A percentile compares a stretch with the other conserved stretches of the same genome.
Conservation (phyloP, 2,113 vertebrate genomes). For the Columba janthina region DNA sequence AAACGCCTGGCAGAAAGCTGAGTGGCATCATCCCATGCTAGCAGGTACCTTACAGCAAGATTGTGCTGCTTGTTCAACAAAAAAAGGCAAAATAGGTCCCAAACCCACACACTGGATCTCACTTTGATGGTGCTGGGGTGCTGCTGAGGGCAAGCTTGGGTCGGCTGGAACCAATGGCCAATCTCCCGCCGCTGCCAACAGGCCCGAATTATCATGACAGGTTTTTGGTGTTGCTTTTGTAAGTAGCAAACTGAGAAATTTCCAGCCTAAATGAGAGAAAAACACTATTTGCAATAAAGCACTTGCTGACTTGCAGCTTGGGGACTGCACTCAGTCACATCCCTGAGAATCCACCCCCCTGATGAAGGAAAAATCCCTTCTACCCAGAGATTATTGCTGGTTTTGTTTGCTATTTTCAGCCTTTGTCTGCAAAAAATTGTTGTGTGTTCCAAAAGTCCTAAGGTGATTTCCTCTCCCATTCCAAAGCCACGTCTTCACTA, state of each 20-base stretch:
- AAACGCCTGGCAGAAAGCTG: background rate
- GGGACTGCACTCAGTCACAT: fast-evolving
- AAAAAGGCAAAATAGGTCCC: no score
- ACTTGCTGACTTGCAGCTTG: background rate
- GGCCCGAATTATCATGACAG: background rate
- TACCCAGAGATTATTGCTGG: background rate
- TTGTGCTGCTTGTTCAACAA: background rate
- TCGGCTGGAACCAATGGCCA: background rate
- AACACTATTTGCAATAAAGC: background rate
- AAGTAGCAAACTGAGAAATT: background rate
- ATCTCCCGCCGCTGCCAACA: background rate
- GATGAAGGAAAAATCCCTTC: background rate
- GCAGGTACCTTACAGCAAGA: background rate
- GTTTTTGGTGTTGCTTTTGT: background rate
- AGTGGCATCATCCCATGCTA: background rate
- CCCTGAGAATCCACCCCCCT: background rate
- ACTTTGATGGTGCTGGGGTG: fast-evolving
- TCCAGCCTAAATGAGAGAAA: background rate
- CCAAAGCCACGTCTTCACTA: background rate
- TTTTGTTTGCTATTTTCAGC: background rate
- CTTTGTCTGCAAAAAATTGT: background rate
- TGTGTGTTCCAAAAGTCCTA: background rate
- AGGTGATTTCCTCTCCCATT: background rate
- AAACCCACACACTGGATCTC: background rate
- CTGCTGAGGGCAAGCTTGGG: background rate